Evolutionary conservation across 2,888 invertebrate genomes (phyloP).

Genomic region (Encarsia formosa): DNA sequence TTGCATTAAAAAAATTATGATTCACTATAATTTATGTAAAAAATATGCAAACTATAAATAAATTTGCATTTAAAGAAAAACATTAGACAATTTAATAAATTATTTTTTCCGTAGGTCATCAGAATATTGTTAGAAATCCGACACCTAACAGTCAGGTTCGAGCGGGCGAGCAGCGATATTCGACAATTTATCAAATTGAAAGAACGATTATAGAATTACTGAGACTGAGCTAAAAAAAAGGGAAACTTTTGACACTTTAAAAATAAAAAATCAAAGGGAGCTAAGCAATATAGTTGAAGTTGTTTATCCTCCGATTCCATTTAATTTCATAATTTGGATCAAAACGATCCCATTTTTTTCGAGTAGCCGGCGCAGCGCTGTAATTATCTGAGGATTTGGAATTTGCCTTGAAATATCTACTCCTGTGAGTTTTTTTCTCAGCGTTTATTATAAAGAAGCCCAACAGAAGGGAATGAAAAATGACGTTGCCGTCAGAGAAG

Average conservation of each 20-base stretch:
- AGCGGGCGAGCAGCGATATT: too few species aligned
- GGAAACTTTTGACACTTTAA: slow-evolving; percentile 17
- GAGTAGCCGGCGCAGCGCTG: slow-evolving; percentile 7
- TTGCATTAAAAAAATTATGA: too few species aligned
- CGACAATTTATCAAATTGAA: slow-evolving; percentile 21
- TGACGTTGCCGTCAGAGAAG: slow-evolving; percentile 4
- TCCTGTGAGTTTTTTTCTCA: slow-evolving; percentile 3
- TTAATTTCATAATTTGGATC: slow-evolving; percentile 26
- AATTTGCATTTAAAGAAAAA: too few species aligned
- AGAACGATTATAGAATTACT: slow-evolving; percentile 16
- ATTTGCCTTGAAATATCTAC: slow-evolving; percentile 17
- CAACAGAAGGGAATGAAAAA: slow-evolving; percentile 18
- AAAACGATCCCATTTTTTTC: slow-evolving; percentile 18
- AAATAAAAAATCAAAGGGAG: neutral
- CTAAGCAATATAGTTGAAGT: neutral
- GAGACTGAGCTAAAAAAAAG: slow-evolving; percentile 10
- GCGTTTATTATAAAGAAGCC: slow-evolving; percentile 1
- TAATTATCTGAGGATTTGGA: slow-evolving; percentile 14
- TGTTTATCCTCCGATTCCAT: neutral
- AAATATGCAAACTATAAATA: too few species aligned
- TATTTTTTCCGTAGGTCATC: slow-evolving; percentile 7
- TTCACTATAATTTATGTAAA: too few species aligned
- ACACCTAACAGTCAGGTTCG: slow-evolving; percentile 13
- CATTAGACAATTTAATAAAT: too few species aligned
- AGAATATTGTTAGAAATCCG: slow-evolving; percentile 5